Conservation (phyloP, 2,888 invertebrate species). For the Choreutis nemorana region DNA sequence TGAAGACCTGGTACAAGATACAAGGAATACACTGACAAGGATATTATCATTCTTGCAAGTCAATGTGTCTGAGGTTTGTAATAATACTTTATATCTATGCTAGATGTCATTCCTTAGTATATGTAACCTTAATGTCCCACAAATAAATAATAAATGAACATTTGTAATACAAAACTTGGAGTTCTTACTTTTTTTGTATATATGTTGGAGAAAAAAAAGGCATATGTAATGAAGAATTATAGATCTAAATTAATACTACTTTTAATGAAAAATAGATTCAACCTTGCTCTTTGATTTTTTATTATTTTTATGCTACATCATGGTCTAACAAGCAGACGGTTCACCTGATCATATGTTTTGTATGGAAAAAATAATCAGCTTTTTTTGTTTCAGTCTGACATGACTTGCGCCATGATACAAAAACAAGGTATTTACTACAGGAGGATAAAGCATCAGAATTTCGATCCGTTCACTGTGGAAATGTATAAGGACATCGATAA, state of each 20-base stretch:
- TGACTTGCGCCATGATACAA: conserved; percentile 67
- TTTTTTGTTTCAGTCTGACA: conserved; percentile 34
- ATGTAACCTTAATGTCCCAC: no score
- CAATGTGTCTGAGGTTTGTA: conserved; percentile 56
- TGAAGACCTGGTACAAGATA: conserved; percentile 70
- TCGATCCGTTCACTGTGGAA: conserved; percentile 73
- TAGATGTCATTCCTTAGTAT: no score
- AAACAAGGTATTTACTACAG: conserved; percentile 79
- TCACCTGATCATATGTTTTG: conserved; percentile 1
- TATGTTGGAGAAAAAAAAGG: no score
- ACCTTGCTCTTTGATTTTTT: neutral
- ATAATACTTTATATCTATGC: neutral
- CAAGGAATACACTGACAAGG: conserved; percentile 63
- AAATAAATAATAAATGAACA: no score
- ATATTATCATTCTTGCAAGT: conserved; percentile 68
- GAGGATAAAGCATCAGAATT: conserved; percentile 69
- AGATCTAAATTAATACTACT: neutral
- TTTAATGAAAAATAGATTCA: neutral
- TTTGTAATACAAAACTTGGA: no score
- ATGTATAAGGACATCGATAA: conserved; percentile 56
- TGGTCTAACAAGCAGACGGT: no score
- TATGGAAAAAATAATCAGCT: neutral
- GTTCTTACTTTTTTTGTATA: no score
- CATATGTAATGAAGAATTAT: neutral
- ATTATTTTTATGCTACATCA: conserved; percentile 1